Percentiles rank a stretch among this genome's conserved stretches.
phyloP scores from a whole-genome alignment of 1,140 invertebrate species.

The Ditylenchus dipsaci region DNA sequence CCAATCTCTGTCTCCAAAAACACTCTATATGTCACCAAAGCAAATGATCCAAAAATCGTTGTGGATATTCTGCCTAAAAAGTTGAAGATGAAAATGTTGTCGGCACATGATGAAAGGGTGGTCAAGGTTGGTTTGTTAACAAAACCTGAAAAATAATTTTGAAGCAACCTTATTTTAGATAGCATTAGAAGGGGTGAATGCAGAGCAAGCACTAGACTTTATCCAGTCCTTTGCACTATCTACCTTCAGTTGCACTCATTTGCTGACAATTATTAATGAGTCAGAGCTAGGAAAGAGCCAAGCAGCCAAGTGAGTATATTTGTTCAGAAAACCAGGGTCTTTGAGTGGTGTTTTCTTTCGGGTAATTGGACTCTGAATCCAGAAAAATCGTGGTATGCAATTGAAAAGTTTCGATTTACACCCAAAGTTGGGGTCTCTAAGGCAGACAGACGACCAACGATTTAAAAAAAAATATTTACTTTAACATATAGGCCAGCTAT shows the following conservation, averaged over 20 bases:
- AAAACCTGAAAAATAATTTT: not conserved
- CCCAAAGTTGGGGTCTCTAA: no score
- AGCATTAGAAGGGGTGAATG: slow-evolving; percentile 1
- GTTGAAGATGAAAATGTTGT: slow-evolving; percentile 11
- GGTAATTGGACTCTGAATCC: no score
- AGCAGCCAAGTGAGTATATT: not conserved
- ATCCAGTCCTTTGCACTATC: slow-evolving; percentile 14
- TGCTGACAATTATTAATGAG: not conserved
- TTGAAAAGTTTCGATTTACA: no score
- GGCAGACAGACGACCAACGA: no score
- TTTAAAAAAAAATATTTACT: not conserved
- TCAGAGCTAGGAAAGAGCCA: slow-evolving; percentile 3
- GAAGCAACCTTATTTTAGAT: not conserved
- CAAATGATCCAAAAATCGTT: not conserved
- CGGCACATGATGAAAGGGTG: slow-evolving; percentile 9
- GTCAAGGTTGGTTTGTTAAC: slow-evolving; percentile 8
- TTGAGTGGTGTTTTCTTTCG: no score
- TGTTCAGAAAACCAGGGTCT: not conserved
- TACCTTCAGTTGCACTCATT: slow-evolving; percentile 10
- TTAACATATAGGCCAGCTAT: slow-evolving; percentile 5
- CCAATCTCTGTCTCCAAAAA: not conserved
- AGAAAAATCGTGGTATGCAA: no score
- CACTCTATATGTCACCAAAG: slow-evolving; percentile 2
- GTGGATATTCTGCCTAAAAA: slow-evolving; percentile 7
- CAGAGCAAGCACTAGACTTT: slow-evolving; percentile 17